Percentiles rank a stretch among this genome's conserved stretches.
These are phyloP conservation scores for Neopelma chrysocephalum DNA, from an alignment of 2,797 vertebrate species.

Conservation along the genomic window DNA sequence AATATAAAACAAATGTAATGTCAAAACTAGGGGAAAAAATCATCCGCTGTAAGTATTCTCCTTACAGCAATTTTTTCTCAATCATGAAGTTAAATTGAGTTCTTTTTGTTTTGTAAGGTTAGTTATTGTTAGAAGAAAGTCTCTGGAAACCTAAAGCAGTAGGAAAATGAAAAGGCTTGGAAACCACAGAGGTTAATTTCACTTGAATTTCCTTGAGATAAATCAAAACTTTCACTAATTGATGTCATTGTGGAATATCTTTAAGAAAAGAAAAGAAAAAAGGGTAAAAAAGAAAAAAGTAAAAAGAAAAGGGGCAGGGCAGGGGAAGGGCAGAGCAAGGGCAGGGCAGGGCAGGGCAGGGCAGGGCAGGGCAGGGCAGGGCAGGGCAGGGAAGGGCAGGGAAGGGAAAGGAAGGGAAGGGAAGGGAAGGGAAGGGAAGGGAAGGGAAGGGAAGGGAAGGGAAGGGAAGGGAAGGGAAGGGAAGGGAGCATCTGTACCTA, in stretches of 20 bases:
- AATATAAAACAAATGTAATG: neutral
- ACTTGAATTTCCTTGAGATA: neutral
- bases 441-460: neutral
- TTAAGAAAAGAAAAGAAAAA: neutral
- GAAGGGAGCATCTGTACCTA: neutral
- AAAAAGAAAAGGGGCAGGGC: rapidly evolving
- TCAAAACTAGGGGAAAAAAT: neutral
- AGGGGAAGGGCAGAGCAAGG: too few species aligned
- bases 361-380: too few species aligned
- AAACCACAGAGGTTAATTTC: neutral
- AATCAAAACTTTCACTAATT: neutral
- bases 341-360: rapidly evolving
- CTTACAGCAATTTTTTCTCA: neutral
- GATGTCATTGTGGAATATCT: neutral
- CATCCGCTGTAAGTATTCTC: neutral
- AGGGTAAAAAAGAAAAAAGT: neutral
- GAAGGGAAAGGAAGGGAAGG: too few species aligned
- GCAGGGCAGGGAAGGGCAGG: too few species aligned
- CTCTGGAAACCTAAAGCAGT: neutral
- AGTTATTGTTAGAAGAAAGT: neutral
- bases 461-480: neutral
- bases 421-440: too few species aligned
- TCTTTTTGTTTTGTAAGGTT: neutral
- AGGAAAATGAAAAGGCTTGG: neutral
- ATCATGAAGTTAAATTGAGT: neutral